phyloP scores from a whole-genome alignment of 2,888 invertebrate species.

The Steromphala cineraria region DNA sequence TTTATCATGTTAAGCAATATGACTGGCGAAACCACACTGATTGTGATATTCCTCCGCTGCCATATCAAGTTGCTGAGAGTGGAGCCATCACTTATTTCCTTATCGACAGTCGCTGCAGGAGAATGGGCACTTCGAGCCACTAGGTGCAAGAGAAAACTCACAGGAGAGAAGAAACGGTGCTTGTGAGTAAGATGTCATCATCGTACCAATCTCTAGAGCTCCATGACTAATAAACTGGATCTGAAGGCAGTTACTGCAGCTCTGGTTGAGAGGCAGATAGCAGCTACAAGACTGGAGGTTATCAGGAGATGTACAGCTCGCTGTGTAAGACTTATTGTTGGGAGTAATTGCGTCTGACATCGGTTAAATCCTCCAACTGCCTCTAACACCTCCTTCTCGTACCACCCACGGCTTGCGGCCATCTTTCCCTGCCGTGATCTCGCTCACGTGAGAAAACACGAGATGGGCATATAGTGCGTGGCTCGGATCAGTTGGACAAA shows the following conservation, averaged over 20 bases:
- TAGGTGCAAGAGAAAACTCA: slow-evolving; percentile 10
- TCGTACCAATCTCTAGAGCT: background rate
- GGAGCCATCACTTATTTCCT: slow-evolving; percentile 18
- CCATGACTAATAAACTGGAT: background rate
- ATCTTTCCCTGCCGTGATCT: slow-evolving; percentile 7
- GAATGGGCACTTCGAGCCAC: background rate
- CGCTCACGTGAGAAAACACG: slow-evolving; percentile 21
- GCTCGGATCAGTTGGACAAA: slow-evolving; percentile 4
- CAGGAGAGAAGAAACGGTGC: background rate
- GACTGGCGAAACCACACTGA: background rate
- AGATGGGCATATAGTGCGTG: slow-evolving; percentile 1
- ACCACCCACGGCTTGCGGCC: slow-evolving; percentile 17
- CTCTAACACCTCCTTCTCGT: background rate
- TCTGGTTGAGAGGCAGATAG: background rate
- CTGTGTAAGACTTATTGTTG: slow-evolving; percentile 19
- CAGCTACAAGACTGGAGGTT: background rate
- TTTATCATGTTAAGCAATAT: slow-evolving; percentile 17
- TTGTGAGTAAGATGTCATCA: slow-evolving; percentile 7
- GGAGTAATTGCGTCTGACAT: slow-evolving; percentile 18
- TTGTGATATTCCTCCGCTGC: background rate
- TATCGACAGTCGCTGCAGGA: background rate
- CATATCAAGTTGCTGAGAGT: background rate
- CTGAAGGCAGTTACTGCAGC: background rate
- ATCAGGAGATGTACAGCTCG: background rate
- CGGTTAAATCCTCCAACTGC: background rate